Conservation (phyloP, 2,797 vertebrate genomes). For the Coreius guichenoti region DNA sequence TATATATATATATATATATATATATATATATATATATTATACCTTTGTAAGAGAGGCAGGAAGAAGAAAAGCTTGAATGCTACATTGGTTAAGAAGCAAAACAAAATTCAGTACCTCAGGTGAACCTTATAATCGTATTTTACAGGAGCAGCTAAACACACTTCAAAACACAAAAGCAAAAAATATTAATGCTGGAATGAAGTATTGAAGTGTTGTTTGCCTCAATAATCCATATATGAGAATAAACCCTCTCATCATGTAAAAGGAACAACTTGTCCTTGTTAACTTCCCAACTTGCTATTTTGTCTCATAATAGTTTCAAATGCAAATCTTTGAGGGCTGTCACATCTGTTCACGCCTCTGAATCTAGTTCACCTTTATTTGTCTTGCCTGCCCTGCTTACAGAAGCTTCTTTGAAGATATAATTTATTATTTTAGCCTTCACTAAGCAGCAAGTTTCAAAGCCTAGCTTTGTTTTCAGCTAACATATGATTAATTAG, state of each 20-base stretch:
- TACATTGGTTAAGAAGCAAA: background rate
- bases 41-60: background rate
- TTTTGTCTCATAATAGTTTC: constrained; percentile 12
- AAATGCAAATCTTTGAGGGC: constrained; percentile 17
- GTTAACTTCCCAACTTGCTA: background rate
- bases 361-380: constrained; percentile 42
- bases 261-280: background rate
- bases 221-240: background rate
- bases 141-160: background rate
- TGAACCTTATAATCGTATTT: background rate
- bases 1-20: no score
- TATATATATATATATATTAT: background rate
- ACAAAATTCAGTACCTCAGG: background rate
- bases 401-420: constrained; percentile 36
- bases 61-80: background rate
- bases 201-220: constrained; percentile 1
- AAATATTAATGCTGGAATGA: background rate
- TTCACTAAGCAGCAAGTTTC: constrained; percentile 49
- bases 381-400: constrained; percentile 39
- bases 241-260: background rate
- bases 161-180: constrained; percentile 6
- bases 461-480: constrained; percentile 39
- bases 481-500: constrained; percentile 49
- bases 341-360: constrained; percentile 8
- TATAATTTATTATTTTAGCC: constrained; percentile 46